phyloP scores from a whole-genome alignment of 2,888 invertebrate genomes.

The Empis stercorea region DNA sequence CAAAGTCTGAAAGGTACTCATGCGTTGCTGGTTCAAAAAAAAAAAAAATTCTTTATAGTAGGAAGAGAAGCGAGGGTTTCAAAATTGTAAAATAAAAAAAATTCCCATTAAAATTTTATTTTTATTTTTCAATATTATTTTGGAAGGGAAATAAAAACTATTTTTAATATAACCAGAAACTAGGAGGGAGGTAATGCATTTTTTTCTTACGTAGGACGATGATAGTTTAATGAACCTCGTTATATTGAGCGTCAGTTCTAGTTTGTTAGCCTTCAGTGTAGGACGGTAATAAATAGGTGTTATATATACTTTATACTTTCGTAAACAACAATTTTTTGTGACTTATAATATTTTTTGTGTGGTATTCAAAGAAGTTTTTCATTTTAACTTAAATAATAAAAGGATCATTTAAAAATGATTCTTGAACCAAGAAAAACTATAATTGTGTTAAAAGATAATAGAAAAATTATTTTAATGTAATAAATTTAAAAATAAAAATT shows the following conservation, averaged over 20 bases:
- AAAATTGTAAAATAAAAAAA: no score
- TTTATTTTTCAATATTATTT: no score
- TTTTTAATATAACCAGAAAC: no score
- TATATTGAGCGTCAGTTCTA: neutral
- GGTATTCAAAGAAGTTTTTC: neutral
- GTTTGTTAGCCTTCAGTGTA: neutral
- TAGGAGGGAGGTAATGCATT: no score
- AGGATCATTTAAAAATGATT: neutral
- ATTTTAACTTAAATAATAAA: no score
- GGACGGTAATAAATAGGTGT: neutral
- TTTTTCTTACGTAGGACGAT: no score
- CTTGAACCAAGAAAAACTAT: neutral
- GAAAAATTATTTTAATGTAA: neutral
- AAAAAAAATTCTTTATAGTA: neutral
- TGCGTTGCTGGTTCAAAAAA: neutral
- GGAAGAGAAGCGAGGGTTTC: constrained; percentile 9
- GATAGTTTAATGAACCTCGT: neutral
- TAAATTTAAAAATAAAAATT: neutral
- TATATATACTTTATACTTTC: no score
- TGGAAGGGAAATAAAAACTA: no score
- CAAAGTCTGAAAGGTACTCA: neutral
- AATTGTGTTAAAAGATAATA: neutral
- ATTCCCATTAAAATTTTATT: neutral
- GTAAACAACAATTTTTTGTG: no score
- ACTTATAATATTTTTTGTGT: neutral